A percentile compares a stretch with the other conserved stretches of the same genome.
Evolutionary conservation across 1,140 invertebrate genomes (phyloP).

Genomic region (Pseudomyrmex concolor): DNA sequence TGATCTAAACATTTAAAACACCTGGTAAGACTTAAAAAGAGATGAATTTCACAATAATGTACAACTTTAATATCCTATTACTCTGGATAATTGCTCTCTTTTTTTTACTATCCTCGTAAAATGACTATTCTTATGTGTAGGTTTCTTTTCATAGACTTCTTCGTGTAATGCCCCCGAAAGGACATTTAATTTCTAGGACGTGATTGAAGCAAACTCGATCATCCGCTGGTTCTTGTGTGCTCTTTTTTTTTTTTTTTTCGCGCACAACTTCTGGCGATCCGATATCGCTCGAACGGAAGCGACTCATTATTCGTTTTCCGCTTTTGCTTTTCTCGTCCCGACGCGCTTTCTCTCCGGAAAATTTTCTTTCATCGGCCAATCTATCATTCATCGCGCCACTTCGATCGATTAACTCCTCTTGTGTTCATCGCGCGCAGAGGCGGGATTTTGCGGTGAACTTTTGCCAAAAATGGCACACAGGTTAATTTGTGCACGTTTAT

Average conservation of each 20-base stretch:
- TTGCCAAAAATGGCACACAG: not conserved
- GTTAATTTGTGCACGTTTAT: conserved; percentile 8
- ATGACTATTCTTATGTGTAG: not conserved
- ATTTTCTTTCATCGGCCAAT: conserved; percentile 37
- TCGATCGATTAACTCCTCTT: conserved; percentile 9
- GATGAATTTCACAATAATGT: no score
- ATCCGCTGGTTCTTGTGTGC: no score
- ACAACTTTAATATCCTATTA: no score
- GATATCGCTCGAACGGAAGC: conserved; percentile 50
- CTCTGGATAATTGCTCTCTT: not conserved
- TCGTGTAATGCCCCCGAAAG: not conserved
- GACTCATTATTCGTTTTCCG: conserved; percentile 41
- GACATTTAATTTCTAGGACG: conserved; percentile 23
- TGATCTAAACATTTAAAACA: no score
- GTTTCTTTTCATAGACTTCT: not conserved
- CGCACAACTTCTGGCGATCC: not conserved
- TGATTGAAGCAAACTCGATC: not conserved
- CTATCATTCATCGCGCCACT: conserved; percentile 27
- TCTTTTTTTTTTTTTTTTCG: not conserved
- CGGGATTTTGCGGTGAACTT: not conserved
- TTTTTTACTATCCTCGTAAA: not conserved
- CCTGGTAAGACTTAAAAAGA: no score
- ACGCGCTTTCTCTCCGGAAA: conserved; percentile 36
- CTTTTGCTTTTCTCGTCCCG: conserved; percentile 43
- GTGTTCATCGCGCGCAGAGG: not conserved